Base-by-base conservation (phyloP, 2,113 vertebrate genomes). In the Ellobius talpinus region DNA sequence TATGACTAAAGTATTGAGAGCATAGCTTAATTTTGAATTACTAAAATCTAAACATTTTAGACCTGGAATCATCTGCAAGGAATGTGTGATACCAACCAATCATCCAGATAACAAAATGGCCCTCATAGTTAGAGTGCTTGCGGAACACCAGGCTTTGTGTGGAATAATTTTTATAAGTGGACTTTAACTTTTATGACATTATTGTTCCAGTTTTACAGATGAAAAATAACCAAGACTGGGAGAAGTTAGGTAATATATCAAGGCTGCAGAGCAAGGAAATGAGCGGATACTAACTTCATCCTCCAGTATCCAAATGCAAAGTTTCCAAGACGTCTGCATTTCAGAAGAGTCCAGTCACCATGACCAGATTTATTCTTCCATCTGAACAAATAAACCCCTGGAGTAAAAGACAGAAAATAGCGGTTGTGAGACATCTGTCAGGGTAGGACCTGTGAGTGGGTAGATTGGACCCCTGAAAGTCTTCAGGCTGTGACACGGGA, bases 121-220 rank as follows among this genome's bases (percentile, higher is more conserved):
- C 58, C 58, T 26, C 50, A 65, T 84, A 92, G 74, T 68, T 94
- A 86, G 26, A 55, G 47, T 66, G 17, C 73, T 93, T 89, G 31
- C 16, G 39, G 19, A 68, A 74, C 78, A 19, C 29, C 50, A 81
- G 26, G 77, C 5, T 70, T 94, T 89, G 31, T 81, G 36, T 21
- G 66, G n/a, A 85, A 45, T 94, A 50, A 63, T 88, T 94, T 93
- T 31, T 86, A 89, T 87, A 85, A 92, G 47, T 90, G 13, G 90
- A 70, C 74, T 93, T 94, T 39, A 87, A 94, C 52, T 50, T 90
- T 39, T 74, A 5, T 88, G 65, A 93, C 29, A 89, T 87, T 70
- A 65, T 74, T 90, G 61, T 79, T 89, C 12, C 72, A 68, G 74
- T 50, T 94, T 89, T 77, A 7, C 72, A 76, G 63, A n/a, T 76